Evolutionary conservation across 2,888 invertebrate genomes (phyloP).

Genomic region (Drosophila mayaguana): DNA sequence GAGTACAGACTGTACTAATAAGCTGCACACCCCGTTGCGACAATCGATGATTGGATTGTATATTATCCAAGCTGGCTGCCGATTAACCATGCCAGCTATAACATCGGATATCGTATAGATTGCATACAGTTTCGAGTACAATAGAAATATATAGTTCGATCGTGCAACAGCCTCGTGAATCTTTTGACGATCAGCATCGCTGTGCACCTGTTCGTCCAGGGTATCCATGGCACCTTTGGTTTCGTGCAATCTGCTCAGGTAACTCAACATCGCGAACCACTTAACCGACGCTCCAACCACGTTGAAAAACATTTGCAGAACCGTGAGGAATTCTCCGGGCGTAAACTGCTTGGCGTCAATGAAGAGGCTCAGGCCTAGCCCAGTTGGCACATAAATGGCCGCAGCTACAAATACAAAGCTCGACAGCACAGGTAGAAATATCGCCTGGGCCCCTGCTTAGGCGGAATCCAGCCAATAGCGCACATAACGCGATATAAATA

Average conservation of each 20-base stretch:
- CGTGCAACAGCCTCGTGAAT: slow-evolving; percentile 39
- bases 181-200: slow-evolving; percentile 25
- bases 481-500: slow-evolving; percentile 3
- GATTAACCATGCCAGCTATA: too few species aligned
- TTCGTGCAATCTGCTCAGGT: slow-evolving; percentile 19
- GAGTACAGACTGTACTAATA: too few species aligned
- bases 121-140: slow-evolving; percentile 9
- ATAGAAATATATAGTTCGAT: slow-evolving; percentile 28
- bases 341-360: slow-evolving; percentile 14
- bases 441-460: neutral
- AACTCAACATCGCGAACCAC: slow-evolving; percentile 19
- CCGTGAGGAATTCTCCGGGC: slow-evolving; percentile 12
- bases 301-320: slow-evolving; percentile 43
- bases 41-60: too few species aligned
- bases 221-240: slow-evolving; percentile 30
- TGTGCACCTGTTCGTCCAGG: slow-evolving; percentile 29
- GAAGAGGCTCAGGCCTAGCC: slow-evolving; percentile 28
- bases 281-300: slow-evolving; percentile 33
- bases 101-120: too few species aligned
- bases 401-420: slow-evolving; percentile 16
- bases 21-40: too few species aligned
- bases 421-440: slow-evolving; percentile 37
- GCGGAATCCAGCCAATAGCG: too few species aligned
- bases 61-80: too few species aligned
- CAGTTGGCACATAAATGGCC: slow-evolving; percentile 35